These are phyloP conservation scores for Sesamia nonagrioides DNA, from an alignment of 1,140 invertebrate genomes.

Conservation along the genomic window DNA sequence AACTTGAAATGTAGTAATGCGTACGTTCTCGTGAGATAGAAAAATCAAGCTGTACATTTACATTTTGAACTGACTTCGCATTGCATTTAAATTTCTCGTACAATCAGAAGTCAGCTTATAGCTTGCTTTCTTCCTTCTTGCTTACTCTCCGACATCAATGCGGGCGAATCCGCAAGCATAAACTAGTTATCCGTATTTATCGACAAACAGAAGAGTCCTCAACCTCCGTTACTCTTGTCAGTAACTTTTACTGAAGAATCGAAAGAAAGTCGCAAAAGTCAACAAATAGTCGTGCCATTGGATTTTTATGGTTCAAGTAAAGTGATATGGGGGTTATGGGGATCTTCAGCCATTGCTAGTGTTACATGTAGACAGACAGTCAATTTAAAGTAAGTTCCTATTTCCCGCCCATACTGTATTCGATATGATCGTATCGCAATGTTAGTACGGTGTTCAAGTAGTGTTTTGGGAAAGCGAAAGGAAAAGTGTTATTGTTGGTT, in stretches of 20 bases:
- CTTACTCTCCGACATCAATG: no score
- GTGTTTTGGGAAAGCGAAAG: neutral
- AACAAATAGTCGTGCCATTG: slow-evolving; percentile 38
- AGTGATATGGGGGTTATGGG: slow-evolving; percentile 33
- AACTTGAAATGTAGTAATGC: no score
- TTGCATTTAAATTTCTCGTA: no score
- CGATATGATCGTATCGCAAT: neutral
- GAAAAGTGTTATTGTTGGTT: neutral
- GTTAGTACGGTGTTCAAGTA: neutral
- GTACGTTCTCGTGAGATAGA: no score
- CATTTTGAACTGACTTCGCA: no score
- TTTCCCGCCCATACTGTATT: neutral
- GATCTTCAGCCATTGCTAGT: slow-evolving; percentile 17
- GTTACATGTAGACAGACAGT: slow-evolving; percentile 20
- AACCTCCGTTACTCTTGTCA: slow-evolving; percentile 3
- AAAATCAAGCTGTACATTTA: no score
- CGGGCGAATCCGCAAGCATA: no score
- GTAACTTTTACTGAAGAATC: slow-evolving; percentile 7
- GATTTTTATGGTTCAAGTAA: slow-evolving; percentile 38
- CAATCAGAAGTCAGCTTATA: no score
- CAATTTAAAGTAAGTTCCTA: slow-evolving; percentile 39
- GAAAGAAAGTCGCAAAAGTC: neutral
- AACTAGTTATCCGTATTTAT: neutral
- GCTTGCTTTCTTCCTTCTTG: no score
- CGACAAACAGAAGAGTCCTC: slow-evolving; percentile 21